These are phyloP conservation scores for Nysson spinosus DNA, from an alignment of 2,888 invertebrate species.

Conservation along the genomic window DNA sequence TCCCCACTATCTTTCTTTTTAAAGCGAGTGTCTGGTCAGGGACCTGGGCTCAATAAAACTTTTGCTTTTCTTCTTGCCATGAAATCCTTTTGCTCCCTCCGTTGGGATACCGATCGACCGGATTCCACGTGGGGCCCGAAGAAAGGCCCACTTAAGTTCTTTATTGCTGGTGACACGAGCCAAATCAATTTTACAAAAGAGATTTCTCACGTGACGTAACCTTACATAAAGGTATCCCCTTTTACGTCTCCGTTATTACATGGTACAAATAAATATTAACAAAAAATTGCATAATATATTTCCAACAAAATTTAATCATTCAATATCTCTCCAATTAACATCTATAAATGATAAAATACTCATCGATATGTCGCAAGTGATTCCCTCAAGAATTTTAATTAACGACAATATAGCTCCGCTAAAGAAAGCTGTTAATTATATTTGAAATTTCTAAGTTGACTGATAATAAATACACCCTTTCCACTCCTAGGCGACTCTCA, in stretches of 20 bases:
- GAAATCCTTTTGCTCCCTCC: conserved; percentile 5
- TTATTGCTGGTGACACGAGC: conserved; percentile 51
- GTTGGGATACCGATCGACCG: conserved; percentile 13
- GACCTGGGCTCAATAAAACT: conserved; percentile 53
- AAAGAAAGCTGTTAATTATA: no score
- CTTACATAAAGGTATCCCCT: background rate
- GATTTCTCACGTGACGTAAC: conserved; percentile 28
- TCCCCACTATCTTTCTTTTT: conserved; percentile 38
- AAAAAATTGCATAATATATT: no score
- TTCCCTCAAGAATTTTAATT: no score
- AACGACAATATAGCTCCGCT: no score
- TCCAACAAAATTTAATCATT: no score
- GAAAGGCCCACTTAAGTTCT: conserved; percentile 46
- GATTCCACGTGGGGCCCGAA: conserved; percentile 42
- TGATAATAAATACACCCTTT: no score
- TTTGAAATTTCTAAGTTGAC: no score
- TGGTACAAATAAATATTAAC: no score
- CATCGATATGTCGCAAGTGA: no score
- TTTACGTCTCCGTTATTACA: conserved; percentile 7
- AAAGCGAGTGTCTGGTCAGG: conserved; percentile 36
- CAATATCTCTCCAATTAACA: no score
- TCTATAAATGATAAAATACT: no score
- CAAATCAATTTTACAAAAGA: conserved; percentile 44
- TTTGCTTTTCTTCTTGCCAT: conserved; percentile 44
- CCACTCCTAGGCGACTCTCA: no score